Conservation (phyloP, 2,797 vertebrate genomes). For the Cryptoprocta ferox region DNA sequence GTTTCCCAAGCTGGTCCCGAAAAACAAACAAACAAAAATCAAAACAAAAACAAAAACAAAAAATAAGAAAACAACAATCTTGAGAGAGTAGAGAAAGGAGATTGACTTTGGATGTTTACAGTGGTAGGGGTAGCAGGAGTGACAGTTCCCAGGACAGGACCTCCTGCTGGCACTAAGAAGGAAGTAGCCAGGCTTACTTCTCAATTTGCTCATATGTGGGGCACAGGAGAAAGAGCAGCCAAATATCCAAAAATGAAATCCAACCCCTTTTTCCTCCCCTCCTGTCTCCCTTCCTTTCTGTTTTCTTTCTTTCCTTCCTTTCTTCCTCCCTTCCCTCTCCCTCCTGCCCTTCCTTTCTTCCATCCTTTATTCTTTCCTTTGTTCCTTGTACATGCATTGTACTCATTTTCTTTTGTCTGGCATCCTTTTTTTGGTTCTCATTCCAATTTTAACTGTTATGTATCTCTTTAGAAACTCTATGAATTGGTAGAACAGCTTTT, state of each 20-base stretch:
- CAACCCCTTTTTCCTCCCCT: not conserved
- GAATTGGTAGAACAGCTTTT: not conserved
- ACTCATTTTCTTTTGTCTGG: not conserved
- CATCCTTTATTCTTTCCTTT: not conserved
- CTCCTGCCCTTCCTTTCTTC: not conserved
- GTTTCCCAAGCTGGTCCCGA: not conserved
- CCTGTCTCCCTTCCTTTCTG: too few relatives aligned
- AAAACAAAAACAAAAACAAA: not conserved
- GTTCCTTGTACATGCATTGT: not conserved
- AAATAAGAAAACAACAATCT: not conserved
- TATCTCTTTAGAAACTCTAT: not conserved
- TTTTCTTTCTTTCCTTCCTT: not conserved
- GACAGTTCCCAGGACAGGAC: not conserved
- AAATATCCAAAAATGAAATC: not conserved
- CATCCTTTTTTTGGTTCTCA: not conserved
- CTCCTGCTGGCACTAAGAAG: not conserved
- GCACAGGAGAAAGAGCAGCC: not conserved
- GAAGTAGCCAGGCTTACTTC: not conserved
- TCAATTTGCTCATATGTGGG: not conserved
- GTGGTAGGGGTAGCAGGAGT: rapidly evolving
- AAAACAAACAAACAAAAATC: not conserved
- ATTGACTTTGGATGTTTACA: not conserved
- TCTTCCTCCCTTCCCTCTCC: not conserved
- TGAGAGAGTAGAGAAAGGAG: not conserved
- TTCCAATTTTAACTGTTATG: not conserved